phyloP scores from a whole-genome alignment of 2,113 vertebrate species.

The Cyanoderma ruficeps region DNA sequence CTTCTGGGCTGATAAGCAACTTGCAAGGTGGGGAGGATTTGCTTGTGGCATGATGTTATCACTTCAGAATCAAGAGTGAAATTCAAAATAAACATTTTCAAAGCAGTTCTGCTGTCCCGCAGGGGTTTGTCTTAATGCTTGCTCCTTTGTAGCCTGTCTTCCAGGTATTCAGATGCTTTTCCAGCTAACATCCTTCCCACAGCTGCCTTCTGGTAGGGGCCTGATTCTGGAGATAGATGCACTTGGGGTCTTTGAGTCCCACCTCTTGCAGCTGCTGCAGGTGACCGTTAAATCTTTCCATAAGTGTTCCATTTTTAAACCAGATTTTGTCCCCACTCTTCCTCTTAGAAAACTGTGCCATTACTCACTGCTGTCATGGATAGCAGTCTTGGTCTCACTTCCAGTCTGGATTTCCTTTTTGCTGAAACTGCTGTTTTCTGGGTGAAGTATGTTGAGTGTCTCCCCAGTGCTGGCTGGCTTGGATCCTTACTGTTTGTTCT shows the following conservation, averaged over 20 bases:
- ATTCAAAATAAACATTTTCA: conserved; percentile 28
- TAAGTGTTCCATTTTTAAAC: neutral
- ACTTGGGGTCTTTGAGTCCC: neutral
- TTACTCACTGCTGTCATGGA: neutral
- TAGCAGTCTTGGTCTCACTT: neutral
- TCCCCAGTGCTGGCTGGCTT: neutral
- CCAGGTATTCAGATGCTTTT: conserved; percentile 14
- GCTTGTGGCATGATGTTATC: conserved; percentile 26
- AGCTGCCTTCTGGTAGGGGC: neutral
- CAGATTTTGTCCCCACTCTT: neutral
- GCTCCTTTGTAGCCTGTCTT: conserved; percentile 25
- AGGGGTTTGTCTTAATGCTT: neutral
- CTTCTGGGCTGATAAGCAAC: neutral
- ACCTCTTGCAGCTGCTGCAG: neutral
- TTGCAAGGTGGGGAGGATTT: neutral
- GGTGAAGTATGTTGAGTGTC: neutral
- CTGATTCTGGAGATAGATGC: neutral
- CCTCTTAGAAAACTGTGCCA: neutral
- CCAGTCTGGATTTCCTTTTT: neutral
- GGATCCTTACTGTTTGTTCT: neutral
- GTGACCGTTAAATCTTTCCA: neutral
- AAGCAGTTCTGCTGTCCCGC: neutral
- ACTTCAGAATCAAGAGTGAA: conserved; percentile 21
- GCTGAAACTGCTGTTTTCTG: neutral
- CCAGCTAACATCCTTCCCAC: neutral